Evolutionary conservation across 2,888 invertebrate species (phyloP).

Genomic region (Myopa tessellatipennis): DNA sequence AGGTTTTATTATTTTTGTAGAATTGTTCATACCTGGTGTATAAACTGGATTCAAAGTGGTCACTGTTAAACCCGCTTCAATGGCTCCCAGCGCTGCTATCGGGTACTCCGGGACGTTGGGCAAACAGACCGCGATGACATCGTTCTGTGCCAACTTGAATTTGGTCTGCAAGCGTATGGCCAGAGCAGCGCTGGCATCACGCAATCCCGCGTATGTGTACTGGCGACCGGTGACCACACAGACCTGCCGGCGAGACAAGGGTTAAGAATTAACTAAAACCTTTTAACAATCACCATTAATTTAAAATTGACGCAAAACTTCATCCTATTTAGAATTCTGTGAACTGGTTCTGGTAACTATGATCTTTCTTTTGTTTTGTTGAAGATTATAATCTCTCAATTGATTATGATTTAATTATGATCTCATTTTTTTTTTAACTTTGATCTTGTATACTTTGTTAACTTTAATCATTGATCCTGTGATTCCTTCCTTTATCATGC

Average conservation of each 20-base stretch:
- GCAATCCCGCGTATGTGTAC: constrained; percentile 77
- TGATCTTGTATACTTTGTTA: no score
- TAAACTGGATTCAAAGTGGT: constrained; percentile 83
- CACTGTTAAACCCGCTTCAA: constrained; percentile 77
- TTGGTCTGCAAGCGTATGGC: constrained; percentile 76
- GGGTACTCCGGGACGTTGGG: constrained; percentile 84
- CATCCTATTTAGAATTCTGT: no score
- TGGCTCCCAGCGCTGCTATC: constrained; percentile 74
- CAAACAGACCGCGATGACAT: constrained; percentile 77
- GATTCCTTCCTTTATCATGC: no score
- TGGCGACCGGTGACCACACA: constrained; percentile 79
- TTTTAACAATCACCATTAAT: no score
- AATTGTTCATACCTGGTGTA: constrained; percentile 70
- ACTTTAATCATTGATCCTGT: no score
- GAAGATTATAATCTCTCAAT: no score
- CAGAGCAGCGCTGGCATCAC: constrained; percentile 75
- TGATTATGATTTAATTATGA: no score
- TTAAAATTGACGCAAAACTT: no score
- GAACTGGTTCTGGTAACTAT: no score
- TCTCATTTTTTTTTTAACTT: no score
- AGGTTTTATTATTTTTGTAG: neutral
- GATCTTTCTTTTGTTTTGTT: no score
- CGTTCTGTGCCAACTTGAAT: constrained; percentile 75
- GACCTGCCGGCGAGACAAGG: constrained; percentile 70
- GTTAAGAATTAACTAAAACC: neutral